A percentile compares a stretch with the other conserved stretches of the same genome.
Conservation (phyloP, 1,140 invertebrate species). For the Scaptomyza hsui region DNA sequence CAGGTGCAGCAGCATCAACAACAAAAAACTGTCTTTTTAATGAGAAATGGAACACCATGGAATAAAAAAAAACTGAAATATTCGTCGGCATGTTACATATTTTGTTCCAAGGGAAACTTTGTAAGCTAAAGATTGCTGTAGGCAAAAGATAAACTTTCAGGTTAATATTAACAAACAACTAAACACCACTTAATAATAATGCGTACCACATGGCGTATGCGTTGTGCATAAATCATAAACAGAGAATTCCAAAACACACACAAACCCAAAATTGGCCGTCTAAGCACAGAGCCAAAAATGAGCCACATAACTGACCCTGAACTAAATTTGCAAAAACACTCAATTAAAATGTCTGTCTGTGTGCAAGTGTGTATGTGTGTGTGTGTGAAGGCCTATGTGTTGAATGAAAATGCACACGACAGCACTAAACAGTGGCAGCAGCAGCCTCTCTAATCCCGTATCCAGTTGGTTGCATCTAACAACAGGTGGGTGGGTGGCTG, state of each 20-base stretch:
- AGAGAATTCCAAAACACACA: slow-evolving; percentile 25
- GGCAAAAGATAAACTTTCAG: background rate
- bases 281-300: slow-evolving; percentile 57
- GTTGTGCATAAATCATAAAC: slow-evolving; percentile 69
- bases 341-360: slow-evolving; percentile 55
- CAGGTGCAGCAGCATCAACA: slow-evolving; percentile 26
- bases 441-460: slow-evolving; percentile 67
- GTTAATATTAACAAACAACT: background rate
- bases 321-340: slow-evolving; percentile 67
- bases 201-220: slow-evolving; percentile 63
- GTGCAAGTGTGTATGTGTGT: slow-evolving; percentile 12
- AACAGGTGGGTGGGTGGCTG: slow-evolving; percentile 70
- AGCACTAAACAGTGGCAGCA: slow-evolving; percentile 25
- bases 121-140: background rate
- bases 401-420: slow-evolving; percentile 55
- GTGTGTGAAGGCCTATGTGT: slow-evolving; percentile 30
- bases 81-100: background rate
- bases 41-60: slow-evolving; percentile 64
- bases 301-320: slow-evolving; percentile 72
- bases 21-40: slow-evolving; percentile 46
- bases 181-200: background rate
- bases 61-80: slow-evolving; percentile 15
- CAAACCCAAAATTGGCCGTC: slow-evolving; percentile 51
- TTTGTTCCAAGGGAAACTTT: background rate
- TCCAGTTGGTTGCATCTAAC: slow-evolving; percentile 52